A percentile compares a stretch with the other conserved stretches of the same genome.
Evolutionary conservation across 2,797 vertebrate genomes (phyloP).

Genomic region (Choloepus didactylus): DNA sequence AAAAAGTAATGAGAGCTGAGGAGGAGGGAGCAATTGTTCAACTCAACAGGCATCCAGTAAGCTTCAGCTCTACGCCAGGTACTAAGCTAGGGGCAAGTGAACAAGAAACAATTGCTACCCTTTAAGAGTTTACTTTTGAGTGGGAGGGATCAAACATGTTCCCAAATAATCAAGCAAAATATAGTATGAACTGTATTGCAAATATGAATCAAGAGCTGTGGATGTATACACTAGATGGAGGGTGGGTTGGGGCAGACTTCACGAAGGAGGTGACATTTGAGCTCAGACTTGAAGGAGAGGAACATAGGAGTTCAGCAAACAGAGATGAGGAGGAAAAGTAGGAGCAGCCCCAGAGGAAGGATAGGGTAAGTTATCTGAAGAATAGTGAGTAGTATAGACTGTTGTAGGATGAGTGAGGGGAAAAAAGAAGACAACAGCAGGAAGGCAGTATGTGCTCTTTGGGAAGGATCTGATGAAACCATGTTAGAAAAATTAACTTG

Average conservation of each 20-base stretch:
- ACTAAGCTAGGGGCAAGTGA: not conserved
- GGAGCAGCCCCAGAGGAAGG: not conserved
- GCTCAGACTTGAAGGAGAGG: not conserved
- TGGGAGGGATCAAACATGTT: not conserved
- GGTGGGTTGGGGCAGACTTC: not conserved
- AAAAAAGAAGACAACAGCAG: not conserved
- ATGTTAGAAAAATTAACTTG: not conserved
- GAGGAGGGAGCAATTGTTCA: conserved; percentile 43
- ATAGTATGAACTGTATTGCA: not conserved
- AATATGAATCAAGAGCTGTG: not conserved
- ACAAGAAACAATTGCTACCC: not conserved
- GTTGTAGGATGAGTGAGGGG: not conserved
- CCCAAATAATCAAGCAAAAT: not conserved
- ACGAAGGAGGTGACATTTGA: not conserved
- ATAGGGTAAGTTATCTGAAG: not conserved
- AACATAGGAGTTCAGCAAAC: not conserved
- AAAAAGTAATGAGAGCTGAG: conserved; percentile 68
- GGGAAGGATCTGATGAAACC: conserved; percentile 15
- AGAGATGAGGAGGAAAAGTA: not conserved
- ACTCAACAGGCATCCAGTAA: conserved; percentile 23
- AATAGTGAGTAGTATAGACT: not conserved
- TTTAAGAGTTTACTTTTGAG: conserved; percentile 15
- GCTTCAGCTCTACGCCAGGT: not conserved
- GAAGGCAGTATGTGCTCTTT: not conserved
- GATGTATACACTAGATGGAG: not conserved